Evolutionary conservation across 1,140 invertebrate genomes (phyloP).

Genomic region (Ceratosolen solmsi): DNA sequence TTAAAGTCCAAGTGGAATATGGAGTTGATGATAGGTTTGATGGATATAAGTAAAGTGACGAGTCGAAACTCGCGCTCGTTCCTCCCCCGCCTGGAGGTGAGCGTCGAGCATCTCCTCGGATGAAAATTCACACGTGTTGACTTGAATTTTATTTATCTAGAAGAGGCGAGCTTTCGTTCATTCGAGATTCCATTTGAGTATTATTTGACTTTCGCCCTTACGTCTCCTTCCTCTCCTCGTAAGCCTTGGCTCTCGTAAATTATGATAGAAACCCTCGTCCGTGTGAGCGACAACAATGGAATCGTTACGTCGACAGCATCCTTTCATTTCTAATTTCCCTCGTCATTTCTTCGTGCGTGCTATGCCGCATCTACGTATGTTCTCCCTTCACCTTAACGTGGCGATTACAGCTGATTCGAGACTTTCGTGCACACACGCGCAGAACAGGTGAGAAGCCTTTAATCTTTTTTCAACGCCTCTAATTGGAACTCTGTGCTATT

Average conservation of each 20-base stretch:
- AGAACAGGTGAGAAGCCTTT: conserved; percentile 9
- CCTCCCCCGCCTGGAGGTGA: neutral
- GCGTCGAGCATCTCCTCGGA: neutral
- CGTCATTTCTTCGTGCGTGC: conserved; percentile 26
- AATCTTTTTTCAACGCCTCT: conserved; percentile 29
- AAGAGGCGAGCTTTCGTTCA: neutral
- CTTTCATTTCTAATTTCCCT: conserved; percentile 55
- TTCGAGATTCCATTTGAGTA: neutral
- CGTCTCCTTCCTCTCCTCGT: neutral
- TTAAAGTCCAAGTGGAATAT: neutral
- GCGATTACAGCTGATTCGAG: neutral
- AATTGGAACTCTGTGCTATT: neutral
- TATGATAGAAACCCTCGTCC: neutral
- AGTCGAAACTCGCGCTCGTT: conserved; percentile 3
- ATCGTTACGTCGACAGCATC: conserved; percentile 57
- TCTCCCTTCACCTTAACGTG: neutral
- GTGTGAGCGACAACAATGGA: conserved; percentile 49
- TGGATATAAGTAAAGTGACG: conserved; percentile 26
- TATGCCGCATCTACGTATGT: neutral
- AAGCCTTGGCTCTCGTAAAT: neutral
- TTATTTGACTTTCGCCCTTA: neutral
- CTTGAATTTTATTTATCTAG: conserved; percentile 29
- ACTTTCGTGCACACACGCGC: neutral
- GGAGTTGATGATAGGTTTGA: conserved; percentile 43
- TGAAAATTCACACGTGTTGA: conserved; percentile 15